Evolutionary conservation across 2,888 invertebrate species (phyloP).

Genomic region (Macaria liturata): DNA sequence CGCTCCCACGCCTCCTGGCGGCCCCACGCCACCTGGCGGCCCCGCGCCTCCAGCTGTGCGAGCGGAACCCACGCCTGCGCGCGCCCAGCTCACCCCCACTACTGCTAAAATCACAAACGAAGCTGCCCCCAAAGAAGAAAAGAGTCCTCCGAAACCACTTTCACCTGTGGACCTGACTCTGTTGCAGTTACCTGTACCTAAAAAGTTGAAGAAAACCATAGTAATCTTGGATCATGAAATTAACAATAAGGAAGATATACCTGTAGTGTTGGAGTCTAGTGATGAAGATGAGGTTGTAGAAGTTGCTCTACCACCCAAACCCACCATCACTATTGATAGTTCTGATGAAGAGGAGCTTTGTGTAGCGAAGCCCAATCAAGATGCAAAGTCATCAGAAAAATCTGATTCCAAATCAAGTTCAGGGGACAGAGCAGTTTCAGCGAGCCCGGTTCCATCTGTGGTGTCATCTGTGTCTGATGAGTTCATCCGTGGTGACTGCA

Average conservation of each 20-base stretch:
- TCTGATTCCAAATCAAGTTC: conserved; percentile 34
- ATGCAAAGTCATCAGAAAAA: conserved; percentile 35
- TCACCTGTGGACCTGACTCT: conserved; percentile 55
- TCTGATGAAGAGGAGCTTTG: conserved; percentile 73
- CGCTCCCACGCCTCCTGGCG: conserved; percentile 10
- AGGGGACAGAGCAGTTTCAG: conserved; percentile 55
- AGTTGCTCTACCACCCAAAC: conserved; percentile 72
- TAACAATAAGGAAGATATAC: conserved; percentile 29
- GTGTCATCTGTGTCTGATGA: conserved; percentile 79
- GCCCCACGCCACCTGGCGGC: background rate
- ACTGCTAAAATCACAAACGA: conserved; percentile 34
- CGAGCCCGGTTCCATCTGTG: conserved; percentile 76
- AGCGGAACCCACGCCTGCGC: conserved; percentile 12
- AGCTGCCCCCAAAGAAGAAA: conserved; percentile 58
- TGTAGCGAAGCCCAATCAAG: conserved; percentile 38
- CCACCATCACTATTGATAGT: conserved; percentile 76
- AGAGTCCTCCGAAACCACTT: conserved; percentile 37
- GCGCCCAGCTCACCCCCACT: conserved; percentile 3
- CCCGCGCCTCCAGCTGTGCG: conserved; percentile 4
- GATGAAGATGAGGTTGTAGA: conserved; percentile 79
- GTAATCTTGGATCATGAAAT: conserved; percentile 65
- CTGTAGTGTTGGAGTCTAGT: conserved; percentile 64
- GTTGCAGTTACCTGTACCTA: conserved; percentile 60
- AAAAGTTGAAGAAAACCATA: conserved; percentile 57
- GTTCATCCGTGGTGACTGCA: conserved; percentile 75